Evolutionary conservation across 2,113 vertebrate genomes (phyloP).

Genomic region (Pelmatolapia mariae): DNA sequence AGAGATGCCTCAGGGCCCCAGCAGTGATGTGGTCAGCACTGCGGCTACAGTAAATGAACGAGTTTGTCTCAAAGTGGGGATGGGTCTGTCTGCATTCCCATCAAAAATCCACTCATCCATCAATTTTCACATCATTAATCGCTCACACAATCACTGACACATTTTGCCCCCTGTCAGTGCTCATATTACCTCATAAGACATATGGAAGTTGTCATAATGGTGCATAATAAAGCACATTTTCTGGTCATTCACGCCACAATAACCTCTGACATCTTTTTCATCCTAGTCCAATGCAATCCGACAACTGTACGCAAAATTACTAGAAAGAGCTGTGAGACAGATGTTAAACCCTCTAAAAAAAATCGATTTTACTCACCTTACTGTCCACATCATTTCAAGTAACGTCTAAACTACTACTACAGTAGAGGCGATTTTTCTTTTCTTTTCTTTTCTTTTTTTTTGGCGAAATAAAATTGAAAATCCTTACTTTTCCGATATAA

Average conservation of each 20-base stretch:
- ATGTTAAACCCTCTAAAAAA: not conserved
- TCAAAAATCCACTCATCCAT: not conserved
- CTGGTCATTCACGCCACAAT: not conserved
- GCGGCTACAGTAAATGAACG: not conserved
- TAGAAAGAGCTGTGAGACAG: not conserved
- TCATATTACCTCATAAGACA: not conserved
- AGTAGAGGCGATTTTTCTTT: not conserved
- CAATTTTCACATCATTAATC: not conserved
- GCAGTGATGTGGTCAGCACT: constrained; percentile 1
- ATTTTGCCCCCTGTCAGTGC: not conserved
- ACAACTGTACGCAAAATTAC: not conserved
- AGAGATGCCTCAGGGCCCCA: not conserved
- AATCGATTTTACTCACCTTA: not conserved
- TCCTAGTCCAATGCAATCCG: not conserved
- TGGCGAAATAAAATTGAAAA: not conserved
- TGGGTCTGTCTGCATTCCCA: not conserved
- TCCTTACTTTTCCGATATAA: not conserved
- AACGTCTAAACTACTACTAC: not conserved
- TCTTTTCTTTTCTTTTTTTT: not conserved
- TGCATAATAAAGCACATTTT: not conserved
- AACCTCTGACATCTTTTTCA: not conserved
- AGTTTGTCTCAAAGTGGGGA: not conserved
- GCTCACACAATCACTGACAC: not conserved
- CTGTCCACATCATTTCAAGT: not conserved
- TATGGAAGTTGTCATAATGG: not conserved